Conservation (phyloP, 2,113 vertebrate species). For the Charina bottae region DNA sequence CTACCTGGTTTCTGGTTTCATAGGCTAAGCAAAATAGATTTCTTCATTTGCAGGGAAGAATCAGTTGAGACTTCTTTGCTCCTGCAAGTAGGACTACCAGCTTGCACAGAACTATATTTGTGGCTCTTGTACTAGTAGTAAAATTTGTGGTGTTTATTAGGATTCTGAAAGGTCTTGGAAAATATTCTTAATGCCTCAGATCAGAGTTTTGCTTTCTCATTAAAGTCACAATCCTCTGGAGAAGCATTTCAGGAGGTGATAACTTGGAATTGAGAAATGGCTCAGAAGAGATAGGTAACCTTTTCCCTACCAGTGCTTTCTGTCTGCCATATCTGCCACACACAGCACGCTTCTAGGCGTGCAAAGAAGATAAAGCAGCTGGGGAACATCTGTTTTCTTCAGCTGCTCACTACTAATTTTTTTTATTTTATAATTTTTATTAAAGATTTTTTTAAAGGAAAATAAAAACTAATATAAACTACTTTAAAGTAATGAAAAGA, state of each 20-base stretch:
- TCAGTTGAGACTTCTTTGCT: not conserved
- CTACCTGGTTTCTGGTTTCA: not conserved
- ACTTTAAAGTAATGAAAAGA: no score
- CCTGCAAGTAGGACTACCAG: not conserved
- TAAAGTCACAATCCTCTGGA: no score
- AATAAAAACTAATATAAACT: no score
- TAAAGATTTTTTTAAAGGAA: no score
- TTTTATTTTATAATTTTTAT: no score
- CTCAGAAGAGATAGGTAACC: not conserved
- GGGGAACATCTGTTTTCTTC: no score
- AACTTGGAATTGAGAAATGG: not conserved
- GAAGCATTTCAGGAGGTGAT: not conserved
- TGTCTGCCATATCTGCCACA: no score
- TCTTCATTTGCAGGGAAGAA: not conserved
- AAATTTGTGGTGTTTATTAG: not conserved
- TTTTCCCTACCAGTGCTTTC: no score
- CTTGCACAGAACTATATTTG: not conserved
- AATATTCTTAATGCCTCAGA: not conserved
- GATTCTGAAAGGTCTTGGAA: not conserved
- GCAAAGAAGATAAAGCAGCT: no score
- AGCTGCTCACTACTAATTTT: no score
- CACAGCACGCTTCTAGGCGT: no score
- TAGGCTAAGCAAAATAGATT: not conserved
- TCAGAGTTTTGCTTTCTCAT: not conserved
- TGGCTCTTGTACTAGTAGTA: not conserved